These are phyloP conservation scores for Hymenopus coronatus DNA, from an alignment of 2,888 invertebrate genomes.

Conservation along the genomic window DNA sequence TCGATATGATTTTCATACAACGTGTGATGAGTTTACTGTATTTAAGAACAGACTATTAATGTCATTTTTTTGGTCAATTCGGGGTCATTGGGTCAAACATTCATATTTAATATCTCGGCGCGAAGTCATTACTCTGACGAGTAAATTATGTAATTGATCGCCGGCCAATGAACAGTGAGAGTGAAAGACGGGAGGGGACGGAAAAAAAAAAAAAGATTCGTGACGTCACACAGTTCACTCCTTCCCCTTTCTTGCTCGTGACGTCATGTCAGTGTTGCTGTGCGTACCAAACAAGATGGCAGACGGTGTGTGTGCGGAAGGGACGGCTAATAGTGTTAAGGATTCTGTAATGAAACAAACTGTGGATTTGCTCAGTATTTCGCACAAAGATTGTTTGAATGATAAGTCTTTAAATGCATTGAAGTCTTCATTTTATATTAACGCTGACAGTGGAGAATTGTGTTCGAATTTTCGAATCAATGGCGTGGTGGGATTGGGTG, in stretches of 20 bases:
- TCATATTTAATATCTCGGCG: constrained; percentile 33
- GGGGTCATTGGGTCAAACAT: constrained; percentile 31
- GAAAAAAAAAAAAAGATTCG: constrained; percentile 13
- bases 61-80: background rate
- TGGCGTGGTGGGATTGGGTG: constrained; percentile 36
- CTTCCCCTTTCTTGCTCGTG: constrained; percentile 17
- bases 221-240: constrained; percentile 29
- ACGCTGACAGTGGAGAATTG: constrained; percentile 44
- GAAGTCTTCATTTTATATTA: constrained; percentile 48
- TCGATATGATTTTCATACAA: background rate
- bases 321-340: constrained; percentile 58
- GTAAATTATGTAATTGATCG: constrained; percentile 48
- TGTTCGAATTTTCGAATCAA: constrained; percentile 35
- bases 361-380: constrained; percentile 52
- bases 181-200: constrained; percentile 30
- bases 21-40: background rate
- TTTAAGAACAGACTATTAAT: background rate
- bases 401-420: constrained; percentile 44
- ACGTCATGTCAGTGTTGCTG: constrained; percentile 45
- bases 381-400: constrained; percentile 50
- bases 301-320: constrained; percentile 70
- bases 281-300: constrained; percentile 73
- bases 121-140: constrained; percentile 49
- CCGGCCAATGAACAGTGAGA: constrained; percentile 50
- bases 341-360: constrained; percentile 40